Percentiles rank a stretch among this genome's conserved stretches.
Conservation (phyloP, 2,797 vertebrate species). For the Coregonus ussuriensis region DNA sequence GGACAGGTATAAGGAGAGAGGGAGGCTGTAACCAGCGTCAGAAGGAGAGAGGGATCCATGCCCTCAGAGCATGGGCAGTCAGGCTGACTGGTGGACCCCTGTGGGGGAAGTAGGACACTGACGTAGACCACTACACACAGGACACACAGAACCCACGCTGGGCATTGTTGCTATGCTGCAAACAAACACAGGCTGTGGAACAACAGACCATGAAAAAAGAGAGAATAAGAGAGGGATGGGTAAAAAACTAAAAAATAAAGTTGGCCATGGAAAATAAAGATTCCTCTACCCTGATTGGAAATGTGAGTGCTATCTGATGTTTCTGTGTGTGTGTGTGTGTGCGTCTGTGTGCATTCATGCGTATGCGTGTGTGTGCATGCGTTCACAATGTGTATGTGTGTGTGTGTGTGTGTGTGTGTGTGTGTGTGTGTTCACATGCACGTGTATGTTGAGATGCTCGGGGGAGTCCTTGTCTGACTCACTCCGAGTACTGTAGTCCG, state of each 20-base stretch:
- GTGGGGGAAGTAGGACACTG: too few relatives aligned
- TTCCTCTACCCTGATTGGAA: slow-evolving; percentile 1
- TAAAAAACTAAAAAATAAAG: neutral
- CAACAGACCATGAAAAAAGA: slow-evolving; percentile 28
- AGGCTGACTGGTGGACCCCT: too few relatives aligned
- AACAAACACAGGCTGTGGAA: slow-evolving; percentile 49
- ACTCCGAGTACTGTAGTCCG: neutral
- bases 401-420: neutral
- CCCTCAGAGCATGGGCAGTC: too few relatives aligned
- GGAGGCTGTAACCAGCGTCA: slow-evolving; percentile 6
- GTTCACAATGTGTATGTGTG: neutral
- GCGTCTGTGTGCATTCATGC: neutral
- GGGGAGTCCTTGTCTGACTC: slow-evolving; percentile 20
- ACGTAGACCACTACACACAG: neutral
- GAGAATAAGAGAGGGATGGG: neutral
- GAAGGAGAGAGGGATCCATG: slow-evolving; percentile 22
- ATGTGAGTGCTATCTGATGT: neutral
- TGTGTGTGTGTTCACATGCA: too few relatives aligned
- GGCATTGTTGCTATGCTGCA: slow-evolving; percentile 50
- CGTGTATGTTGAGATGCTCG: slow-evolving; percentile 21
- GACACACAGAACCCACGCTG: slow-evolving; percentile 12
- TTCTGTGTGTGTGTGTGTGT: neutral
- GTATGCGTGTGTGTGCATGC: neutral
- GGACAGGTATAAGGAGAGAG: slow-evolving; percentile 32
- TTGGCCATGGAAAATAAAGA: neutral